Base-by-base conservation (phyloP, 2,113 vertebrate genomes). In the Xyliphius kryptos region DNA sequence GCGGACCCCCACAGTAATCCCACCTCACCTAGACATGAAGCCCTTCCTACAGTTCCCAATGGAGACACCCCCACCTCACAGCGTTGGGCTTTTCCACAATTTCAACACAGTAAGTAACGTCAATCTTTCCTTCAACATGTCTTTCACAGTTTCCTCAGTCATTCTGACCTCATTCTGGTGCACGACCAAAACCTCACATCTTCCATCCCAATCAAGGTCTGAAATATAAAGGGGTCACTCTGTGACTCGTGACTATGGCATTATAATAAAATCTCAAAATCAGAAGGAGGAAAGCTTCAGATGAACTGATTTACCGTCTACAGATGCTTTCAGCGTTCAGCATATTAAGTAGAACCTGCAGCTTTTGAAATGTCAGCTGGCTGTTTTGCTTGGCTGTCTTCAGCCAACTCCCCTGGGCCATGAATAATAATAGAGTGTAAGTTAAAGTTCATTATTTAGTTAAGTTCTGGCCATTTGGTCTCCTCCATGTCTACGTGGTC, bases 21-120 rank as follows among this genome's bases (percentile, higher is more conserved):
- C 86, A 76, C 82, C 87, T 15, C 86, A 86, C 76, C 71, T 89
- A 81, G 88, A 89, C 75, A 83, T 89, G 85, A 89, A 89, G 76
- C 82, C 80, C 57, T 89, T 87, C 74, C 76, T 89, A 52, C 87
- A 85, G 79, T 89, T 89, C 58, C 84, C 84, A 50, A 83, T 89
- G 81, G 86, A 89, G 43, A 85, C 83, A 1, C 12, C 80, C 3
- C 82, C 79, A 19, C 87, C 81, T 32, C 86, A 84, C 80, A 83
- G 80, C 73, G 76, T 88, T 70, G 82, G 73, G 59, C 83, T 89
- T 67, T 89, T 89, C 69, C 88, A 88, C 80, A 89, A 87, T 80
- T 89, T 89, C 76, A 89, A 79, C 52, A 74, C 87, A 53, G 88
- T 89, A 70, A 83, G 85, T 54, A 20, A 32, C 36, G 16, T 47